Evolutionary conservation across 2,888 invertebrate genomes (phyloP).

Genomic region (Hermaeophaga mercurialis): DNA sequence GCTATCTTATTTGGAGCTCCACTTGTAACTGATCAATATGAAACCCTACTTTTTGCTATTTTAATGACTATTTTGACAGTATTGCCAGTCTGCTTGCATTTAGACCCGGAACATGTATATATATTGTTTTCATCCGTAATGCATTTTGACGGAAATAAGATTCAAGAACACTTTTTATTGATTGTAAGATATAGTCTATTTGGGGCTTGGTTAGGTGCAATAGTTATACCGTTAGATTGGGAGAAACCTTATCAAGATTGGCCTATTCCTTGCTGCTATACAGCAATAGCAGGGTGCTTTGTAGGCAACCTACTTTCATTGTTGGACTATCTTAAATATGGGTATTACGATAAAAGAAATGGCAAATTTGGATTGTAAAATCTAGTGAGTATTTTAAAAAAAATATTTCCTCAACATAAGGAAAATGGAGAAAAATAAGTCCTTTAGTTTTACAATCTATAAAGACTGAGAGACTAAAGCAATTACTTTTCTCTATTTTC

Average conservation of each 20-base stretch:
- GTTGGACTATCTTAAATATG: constrained; percentile 14
- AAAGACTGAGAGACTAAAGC: too few species aligned
- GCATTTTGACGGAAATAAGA: constrained; percentile 60
- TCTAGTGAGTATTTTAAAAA: constrained; percentile 7
- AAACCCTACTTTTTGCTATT: constrained; percentile 70
- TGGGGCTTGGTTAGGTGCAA: constrained; percentile 84
- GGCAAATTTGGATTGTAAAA: constrained; percentile 26
- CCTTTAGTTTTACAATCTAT: too few species aligned
- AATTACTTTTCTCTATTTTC: too few species aligned
- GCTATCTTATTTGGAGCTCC: constrained; percentile 74
- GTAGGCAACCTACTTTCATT: constrained; percentile 37
- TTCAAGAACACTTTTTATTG: constrained; percentile 63
- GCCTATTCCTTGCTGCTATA: constrained; percentile 74
- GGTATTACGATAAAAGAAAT: constrained; percentile 15
- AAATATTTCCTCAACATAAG: too few species aligned
- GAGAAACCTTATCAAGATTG: constrained; percentile 86
- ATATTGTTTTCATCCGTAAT: constrained; percentile 63
- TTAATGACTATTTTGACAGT: constrained; percentile 67
- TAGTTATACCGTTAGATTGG: constrained; percentile 90
- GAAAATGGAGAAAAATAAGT: too few species aligned
- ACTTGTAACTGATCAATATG: constrained; percentile 65
- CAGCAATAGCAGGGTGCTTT: constrained; percentile 69
- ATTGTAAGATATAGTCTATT: constrained; percentile 66
- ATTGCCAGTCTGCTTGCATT: constrained; percentile 66
- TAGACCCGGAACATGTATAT: constrained; percentile 65